These are phyloP conservation scores for Vanessa tameamea DNA, from an alignment of 1,140 invertebrate genomes.

Conservation along the genomic window DNA sequence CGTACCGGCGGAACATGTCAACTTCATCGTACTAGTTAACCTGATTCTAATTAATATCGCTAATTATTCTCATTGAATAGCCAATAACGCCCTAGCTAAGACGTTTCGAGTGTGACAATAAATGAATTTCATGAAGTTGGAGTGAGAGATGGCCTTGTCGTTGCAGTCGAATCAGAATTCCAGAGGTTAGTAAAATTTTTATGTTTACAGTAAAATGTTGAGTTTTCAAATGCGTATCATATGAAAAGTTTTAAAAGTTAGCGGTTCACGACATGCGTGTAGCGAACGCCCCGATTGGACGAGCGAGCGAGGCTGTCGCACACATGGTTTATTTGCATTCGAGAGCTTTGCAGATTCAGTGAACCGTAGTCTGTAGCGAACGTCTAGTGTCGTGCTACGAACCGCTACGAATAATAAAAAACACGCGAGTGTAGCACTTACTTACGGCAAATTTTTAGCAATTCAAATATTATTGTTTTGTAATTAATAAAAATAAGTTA, in stretches of 20 bases:
- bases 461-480: no score
- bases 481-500: no score
- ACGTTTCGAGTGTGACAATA: conserved; percentile 50
- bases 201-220: conserved; percentile 36
- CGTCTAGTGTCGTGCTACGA: conserved; percentile 65
- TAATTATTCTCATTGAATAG: conserved; percentile 4
- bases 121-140: conserved; percentile 67
- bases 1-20: conserved; percentile 63
- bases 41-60: neutral
- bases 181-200: conserved; percentile 69
- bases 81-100: conserved; percentile 12
- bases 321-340: conserved; percentile 78
- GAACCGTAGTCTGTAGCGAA: conserved; percentile 69
- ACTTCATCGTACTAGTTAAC: conserved; percentile 17
- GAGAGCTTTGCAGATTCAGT: conserved; percentile 72
- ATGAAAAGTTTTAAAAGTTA: conserved; percentile 73
- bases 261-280: conserved; percentile 68
- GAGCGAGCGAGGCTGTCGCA: conserved; percentile 51
- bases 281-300: conserved; percentile 62
- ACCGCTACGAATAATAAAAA: conserved; percentile 34
- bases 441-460: conserved; percentile 28
- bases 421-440: conserved; percentile 44
- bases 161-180: conserved; percentile 77
- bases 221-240: conserved; percentile 54
- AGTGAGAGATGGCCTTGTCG: conserved; percentile 79